These are phyloP conservation scores for Blera fallax DNA, from an alignment of 2,888 invertebrate genomes.

Conservation along the genomic window DNA sequence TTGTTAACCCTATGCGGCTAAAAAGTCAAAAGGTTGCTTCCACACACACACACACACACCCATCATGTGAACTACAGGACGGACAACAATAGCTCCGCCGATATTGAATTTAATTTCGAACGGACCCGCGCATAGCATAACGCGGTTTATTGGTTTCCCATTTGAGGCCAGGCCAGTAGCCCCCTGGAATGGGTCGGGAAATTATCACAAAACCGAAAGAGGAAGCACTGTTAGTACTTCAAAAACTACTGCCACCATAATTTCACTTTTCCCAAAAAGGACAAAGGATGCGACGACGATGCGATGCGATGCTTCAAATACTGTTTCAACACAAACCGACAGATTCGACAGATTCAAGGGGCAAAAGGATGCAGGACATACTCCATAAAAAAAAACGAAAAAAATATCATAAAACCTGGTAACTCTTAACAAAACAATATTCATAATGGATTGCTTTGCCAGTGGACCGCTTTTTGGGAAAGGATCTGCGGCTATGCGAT, in stretches of 20 bases:
- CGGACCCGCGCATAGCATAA: constrained; percentile 44
- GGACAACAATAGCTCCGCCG: constrained; percentile 55
- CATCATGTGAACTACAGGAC: constrained; percentile 9
- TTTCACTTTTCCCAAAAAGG: constrained; percentile 41
- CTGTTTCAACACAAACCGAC: constrained; percentile 55
- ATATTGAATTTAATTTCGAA: constrained; percentile 71
- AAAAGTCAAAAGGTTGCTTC: constrained; percentile 21
- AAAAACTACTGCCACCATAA: constrained; percentile 60
- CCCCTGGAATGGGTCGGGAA: background rate
- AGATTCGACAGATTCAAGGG: no score
- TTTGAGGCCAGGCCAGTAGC: constrained; percentile 2
- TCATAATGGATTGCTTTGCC: constrained; percentile 71
- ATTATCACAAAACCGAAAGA: constrained; percentile 60
- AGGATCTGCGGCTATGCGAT: background rate
- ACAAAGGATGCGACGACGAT: background rate
- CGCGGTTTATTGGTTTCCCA: constrained; percentile 71
- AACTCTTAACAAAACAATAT: constrained; percentile 71
- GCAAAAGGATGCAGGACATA: background rate
- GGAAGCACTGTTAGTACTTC: constrained; percentile 43
- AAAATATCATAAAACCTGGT: constrained; percentile 20
- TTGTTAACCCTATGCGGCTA: constrained; percentile 68
- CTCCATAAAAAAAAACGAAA: constrained; percentile 11
- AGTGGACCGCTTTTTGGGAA: constrained; percentile 61
- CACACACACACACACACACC: background rate
- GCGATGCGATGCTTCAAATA: constrained; percentile 25